Percentiles rank a stretch among this genome's conserved stretches.
Evolutionary conservation across 92 coral and sea anemone species (phyloP).

Genomic region (Porites evermanni): DNA sequence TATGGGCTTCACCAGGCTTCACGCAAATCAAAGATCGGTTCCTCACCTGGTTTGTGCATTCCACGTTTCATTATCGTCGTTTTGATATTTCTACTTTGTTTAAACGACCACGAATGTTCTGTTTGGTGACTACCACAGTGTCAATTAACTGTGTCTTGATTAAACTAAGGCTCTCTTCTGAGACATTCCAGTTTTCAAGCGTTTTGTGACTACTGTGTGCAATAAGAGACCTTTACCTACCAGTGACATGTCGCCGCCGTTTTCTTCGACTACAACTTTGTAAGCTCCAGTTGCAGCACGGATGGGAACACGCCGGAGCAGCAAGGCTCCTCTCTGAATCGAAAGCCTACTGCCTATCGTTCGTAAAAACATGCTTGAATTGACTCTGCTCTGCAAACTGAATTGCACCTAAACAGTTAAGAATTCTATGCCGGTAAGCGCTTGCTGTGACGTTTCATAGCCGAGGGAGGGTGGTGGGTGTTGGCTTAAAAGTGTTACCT

Average conservation of each 20-base stretch:
- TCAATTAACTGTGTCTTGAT: too few species aligned
- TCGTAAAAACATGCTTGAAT: constrained; percentile 41
- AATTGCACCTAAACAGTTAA: neutral
- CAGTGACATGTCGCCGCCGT: constrained; percentile 46
- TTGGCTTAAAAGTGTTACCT: neutral
- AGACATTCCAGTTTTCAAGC: neutral
- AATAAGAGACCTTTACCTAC: constrained; percentile 26
- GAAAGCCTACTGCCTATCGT: constrained; percentile 24
- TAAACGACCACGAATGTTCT: neutral
- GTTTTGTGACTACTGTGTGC: neutral
- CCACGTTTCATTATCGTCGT: neutral
- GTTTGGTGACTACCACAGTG: neutral
- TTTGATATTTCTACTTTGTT: neutral
- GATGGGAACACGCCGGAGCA: constrained; percentile 29
- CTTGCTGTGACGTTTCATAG: neutral
- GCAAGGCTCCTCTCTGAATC: constrained; percentile 32
- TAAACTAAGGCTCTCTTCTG: neutral
- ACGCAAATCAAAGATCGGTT: neutral
- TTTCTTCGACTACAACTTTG: constrained; percentile 15
- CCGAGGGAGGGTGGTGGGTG: constrained; percentile 41
- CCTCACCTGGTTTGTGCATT: neutral
- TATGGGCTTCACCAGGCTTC: neutral
- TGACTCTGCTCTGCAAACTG: neutral
- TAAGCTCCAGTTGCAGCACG: constrained; percentile 20
- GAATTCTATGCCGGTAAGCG: constrained; percentile 26